A percentile compares a stretch with the other conserved stretches of the same genome.
Evolutionary conservation across 2,797 vertebrate genomes (phyloP).

Genomic region (Xenops minutus): DNA sequence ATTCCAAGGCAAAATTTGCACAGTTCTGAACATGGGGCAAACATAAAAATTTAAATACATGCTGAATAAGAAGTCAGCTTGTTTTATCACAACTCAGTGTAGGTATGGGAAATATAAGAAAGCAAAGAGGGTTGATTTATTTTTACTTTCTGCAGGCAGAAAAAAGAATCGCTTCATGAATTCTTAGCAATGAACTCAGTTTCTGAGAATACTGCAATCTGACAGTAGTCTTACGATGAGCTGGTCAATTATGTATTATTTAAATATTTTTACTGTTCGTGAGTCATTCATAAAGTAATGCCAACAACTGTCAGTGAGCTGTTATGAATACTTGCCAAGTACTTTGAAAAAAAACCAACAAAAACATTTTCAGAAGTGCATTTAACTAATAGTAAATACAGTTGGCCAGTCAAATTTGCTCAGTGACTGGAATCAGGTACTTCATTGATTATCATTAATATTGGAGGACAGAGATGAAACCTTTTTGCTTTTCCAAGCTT

Average conservation of each 20-base stretch:
- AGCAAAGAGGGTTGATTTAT: not conserved
- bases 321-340: not conserved
- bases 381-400: not conserved
- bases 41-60: not conserved
- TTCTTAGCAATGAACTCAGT: not conserved
- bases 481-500: not conserved
- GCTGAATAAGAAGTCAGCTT: not conserved
- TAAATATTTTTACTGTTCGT: constrained; percentile 57
- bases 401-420: not conserved
- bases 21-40: not conserved
- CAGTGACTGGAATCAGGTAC: not conserved
- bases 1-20: not conserved
- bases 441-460: not conserved
- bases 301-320: not conserved
- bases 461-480: not conserved
- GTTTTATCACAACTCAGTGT: not conserved
- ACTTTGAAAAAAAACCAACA: not conserved
- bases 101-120: not conserved
- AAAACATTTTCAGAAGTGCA: not conserved
- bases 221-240: not conserved
- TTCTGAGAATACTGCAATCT: constrained; percentile 11
- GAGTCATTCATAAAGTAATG: constrained; percentile 57
- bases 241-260: constrained; percentile 59
- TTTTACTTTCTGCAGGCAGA: not conserved
- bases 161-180: not conserved